phyloP scores from a whole-genome alignment of 1,140 invertebrate species.

The Plectrocnemia conspersa region DNA sequence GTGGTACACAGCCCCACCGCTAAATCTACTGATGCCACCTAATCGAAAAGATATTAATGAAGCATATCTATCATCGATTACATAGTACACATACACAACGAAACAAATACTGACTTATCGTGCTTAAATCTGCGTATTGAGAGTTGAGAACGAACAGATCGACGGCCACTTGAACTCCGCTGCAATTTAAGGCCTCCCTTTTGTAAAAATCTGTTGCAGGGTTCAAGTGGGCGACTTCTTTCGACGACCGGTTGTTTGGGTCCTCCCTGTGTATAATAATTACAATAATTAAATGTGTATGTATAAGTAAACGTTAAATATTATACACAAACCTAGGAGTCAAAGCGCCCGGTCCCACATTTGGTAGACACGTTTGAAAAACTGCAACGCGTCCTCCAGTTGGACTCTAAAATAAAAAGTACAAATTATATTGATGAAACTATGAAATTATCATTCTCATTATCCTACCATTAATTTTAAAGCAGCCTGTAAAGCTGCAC shows the following conservation, averaged over 20 bases:
- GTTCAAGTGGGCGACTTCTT: slow-evolving; percentile 79
- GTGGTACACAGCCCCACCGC: slow-evolving; percentile 90
- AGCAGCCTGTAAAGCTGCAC: slow-evolving; percentile 87
- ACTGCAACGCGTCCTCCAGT: slow-evolving; percentile 94
- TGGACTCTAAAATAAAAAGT: slow-evolving; percentile 58
- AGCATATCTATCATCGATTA: slow-evolving; percentile 1
- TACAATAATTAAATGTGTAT: slow-evolving; percentile 3
- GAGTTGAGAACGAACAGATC: slow-evolving; percentile 93
- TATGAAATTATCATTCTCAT: too few relatives aligned
- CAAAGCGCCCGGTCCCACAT: slow-evolving; percentile 82
- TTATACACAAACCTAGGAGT: slow-evolving; percentile 54
- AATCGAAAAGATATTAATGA: slow-evolving; percentile 10
- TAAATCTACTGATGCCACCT: slow-evolving; percentile 92
- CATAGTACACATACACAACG: not conserved
- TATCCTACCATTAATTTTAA: slow-evolving; percentile 81
- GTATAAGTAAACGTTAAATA: not conserved
- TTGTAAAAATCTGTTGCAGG: slow-evolving; percentile 99
- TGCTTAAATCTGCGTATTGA: slow-evolving; percentile 91
- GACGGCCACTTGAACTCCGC: slow-evolving; percentile 91
- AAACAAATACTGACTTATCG: slow-evolving; percentile 68
- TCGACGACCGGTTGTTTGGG: slow-evolving; percentile 73
- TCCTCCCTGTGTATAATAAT: slow-evolving; percentile 63
- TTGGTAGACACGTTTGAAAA: slow-evolving; percentile 89
- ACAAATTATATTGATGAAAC: not conserved
- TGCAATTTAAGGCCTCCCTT: slow-evolving; percentile 91